Evolutionary conservation across 2,888 invertebrate species (phyloP).

Genomic region (Agrilus cyanescens): DNA sequence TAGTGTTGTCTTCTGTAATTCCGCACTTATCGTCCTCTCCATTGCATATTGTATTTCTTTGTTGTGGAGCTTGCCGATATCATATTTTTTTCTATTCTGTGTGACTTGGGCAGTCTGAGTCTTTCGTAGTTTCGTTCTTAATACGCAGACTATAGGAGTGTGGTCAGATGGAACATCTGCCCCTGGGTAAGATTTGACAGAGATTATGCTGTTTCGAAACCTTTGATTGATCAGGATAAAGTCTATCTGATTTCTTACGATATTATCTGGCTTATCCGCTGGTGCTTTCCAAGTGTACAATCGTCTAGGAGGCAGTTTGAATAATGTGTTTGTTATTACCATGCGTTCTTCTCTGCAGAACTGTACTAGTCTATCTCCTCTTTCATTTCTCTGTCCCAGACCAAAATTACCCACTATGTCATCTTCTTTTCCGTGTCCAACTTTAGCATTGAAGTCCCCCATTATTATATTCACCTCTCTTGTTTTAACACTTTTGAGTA

Average conservation of each 20-base stretch:
- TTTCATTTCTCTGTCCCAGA: conserved; percentile 14
- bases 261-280: conserved; percentile 11
- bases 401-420: conserved; percentile 12
- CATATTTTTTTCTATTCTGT: too few relatives aligned
- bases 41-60: too few relatives aligned
- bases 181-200: conserved; percentile 15
- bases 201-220: conserved; percentile 11
- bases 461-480: conserved; percentile 8
- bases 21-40: too few relatives aligned
- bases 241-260: conserved; percentile 19
- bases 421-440: conserved; percentile 5
- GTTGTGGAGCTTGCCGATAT: too few relatives aligned
- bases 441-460: too few relatives aligned
- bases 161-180: conserved; percentile 16
- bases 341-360: conserved; percentile 17
- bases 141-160: too few relatives aligned
- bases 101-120: too few relatives aligned
- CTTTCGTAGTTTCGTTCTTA: too few relatives aligned
- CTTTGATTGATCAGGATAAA: conserved; percentile 16
- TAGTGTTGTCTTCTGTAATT: too few relatives aligned
- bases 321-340: too few relatives aligned
- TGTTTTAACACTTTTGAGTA: conserved; percentile 10
- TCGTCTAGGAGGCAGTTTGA: conserved; percentile 14
- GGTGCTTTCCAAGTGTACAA: conserved; percentile 19
- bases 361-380: conserved; percentile 15